These are phyloP conservation scores for Calidris pugnax DNA, from an alignment of 2,113 vertebrate genomes.

Conservation along the genomic window DNA sequence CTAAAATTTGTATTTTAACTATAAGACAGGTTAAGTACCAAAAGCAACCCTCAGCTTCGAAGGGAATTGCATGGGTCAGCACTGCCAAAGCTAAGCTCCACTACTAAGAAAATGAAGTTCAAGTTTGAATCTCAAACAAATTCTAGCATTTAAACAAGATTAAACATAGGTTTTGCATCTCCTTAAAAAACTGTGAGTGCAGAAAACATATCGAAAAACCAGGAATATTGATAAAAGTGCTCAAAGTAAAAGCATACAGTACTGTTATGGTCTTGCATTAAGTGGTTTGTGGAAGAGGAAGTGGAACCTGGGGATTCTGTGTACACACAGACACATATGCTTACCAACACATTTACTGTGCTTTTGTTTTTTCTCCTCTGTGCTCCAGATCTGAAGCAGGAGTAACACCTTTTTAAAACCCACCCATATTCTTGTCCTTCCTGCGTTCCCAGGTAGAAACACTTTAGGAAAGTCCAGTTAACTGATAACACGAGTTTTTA, in stretches of 20 bases:
- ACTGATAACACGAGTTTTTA: background rate
- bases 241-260: background rate
- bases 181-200: background rate
- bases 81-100: background rate
- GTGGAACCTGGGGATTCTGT: background rate
- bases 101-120: background rate
- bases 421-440: background rate
- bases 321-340: accelerated
- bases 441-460: background rate
- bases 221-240: background rate
- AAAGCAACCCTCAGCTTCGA: background rate
- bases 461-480: background rate
- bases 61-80: background rate
- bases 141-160: background rate
- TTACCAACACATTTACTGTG: background rate
- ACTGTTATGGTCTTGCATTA: background rate
- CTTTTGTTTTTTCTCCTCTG: background rate
- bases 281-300: background rate
- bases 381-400: background rate
- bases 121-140: background rate
- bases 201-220: background rate
- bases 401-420: background rate
- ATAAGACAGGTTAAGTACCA: background rate
- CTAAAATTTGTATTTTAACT: background rate
- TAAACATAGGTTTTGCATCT: background rate